Evolutionary conservation across 23 tunicate species (phyloP), one percentile per base, ranked within the genome.

Genomic region (Diplosoma virens): DNA sequence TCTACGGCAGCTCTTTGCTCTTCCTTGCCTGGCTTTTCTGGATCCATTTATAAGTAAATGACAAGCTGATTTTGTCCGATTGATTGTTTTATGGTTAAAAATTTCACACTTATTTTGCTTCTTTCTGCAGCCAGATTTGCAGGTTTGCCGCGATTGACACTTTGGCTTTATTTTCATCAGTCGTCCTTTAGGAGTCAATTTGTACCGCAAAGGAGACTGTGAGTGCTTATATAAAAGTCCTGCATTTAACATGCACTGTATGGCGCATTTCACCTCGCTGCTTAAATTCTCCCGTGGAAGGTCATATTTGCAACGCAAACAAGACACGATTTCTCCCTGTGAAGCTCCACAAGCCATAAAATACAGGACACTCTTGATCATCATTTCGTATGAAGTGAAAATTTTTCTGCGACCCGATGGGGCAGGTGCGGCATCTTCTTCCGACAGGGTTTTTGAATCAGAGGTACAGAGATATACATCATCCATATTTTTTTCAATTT

Each of bases 101-200:
- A n/a, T n/a, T n/a, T n/a, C n/a, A n/a, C n/a, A n/a, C n/a, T n/a
- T n/a, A n/a, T n/a, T n/a, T n/a, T n/a, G n/a, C n/a, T n/a, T n/a
- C n/a, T n/a, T n/a, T n/a, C n/a, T n/a, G n/a, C n/a, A n/a, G n/a
- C n/a, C n/a, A n/a, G n/a, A n/a, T n/a, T n/a, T n/a, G n/a, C n/a
- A n/a, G n/a, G n/a, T n/a, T n/a, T n/a, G n/a, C n/a, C n/a, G n/a
- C n/a, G n/a, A n/a, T n/a, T n/a, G n/a, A n/a, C 9, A 28, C 9
- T 26, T 27, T 6, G 69, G 69, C 18, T 29, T 61, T 2, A 4
- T 29, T 61, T 61, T 61, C 69, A 61, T 61, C 18, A 4, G 34
- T 4, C 69, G 34, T 26, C 69, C 69, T 61, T 61, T 61, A 22
- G 69, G 69, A n/a, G 69, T 61, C 17, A 61, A 35, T n/a, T 61